Evolutionary conservation across 2,113 vertebrate genomes (phyloP), one percentile per base, ranked within the genome.

Genomic region (Tor tambroides): DNA sequence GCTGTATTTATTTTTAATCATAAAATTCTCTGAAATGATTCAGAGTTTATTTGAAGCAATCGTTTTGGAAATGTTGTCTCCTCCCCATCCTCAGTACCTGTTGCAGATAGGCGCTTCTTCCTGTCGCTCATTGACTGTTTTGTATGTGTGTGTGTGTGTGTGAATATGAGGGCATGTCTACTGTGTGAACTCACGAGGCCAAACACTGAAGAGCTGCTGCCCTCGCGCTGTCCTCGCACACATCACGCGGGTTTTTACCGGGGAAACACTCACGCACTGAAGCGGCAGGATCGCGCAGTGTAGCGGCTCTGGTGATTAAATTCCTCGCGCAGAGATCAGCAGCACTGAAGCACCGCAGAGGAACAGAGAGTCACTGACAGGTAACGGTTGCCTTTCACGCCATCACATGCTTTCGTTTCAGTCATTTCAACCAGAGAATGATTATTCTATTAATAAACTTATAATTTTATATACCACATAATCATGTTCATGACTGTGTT

Each of bases 101-200:
- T 69, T 78, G n/a, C 49, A 85, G 72, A 86, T 85, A 75, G 80
- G 80, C 78, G 61, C 71, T 63, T 72, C 51, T 69, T 43, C 49
- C 81, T 85, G 87, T 85, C 87, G 61, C 35, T 85, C 84, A 86
- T 41, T 61, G 17, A 30, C 82, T 30, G 63, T 54, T 69, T 26
- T 43, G 74, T 38, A 6, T 67, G 43, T 71, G 85, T 35, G 71
- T 65, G 35, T 26, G 85, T 51, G 67, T 65, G 72, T 12, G 56
- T 26, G 54, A 56, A 83, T 86, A 83, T 82, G 87, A 89, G 65
- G 72, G 79, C 83, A 81, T 82, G 87, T 85, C 54, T 82, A n/a
- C 72, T 35, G 23, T 80, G 74, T 54, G 84, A 80, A 81, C 85
- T 21, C 84, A 83, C 75, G 80, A 86, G 80, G 84, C 84, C 84